Percentiles rank a stretch among this genome's conserved stretches.
Evolutionary conservation across 2,797 vertebrate genomes (phyloP).

Genomic region (Siniperca obscura): DNA sequence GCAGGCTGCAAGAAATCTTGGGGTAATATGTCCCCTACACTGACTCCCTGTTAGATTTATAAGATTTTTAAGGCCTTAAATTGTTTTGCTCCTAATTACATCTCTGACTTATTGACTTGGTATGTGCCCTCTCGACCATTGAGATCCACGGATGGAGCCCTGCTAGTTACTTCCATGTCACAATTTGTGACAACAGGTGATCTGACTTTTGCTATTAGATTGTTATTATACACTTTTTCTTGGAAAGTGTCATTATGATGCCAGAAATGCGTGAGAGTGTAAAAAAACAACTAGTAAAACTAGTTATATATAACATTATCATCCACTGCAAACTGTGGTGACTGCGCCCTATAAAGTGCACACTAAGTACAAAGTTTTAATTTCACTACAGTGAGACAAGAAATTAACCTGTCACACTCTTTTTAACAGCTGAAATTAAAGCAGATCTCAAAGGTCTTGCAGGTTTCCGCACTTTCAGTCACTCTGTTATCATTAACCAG

Average conservation of each 20-base stretch:
- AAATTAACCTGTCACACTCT: not conserved
- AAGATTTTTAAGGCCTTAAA: no score
- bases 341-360: not conserved
- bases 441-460: conserved; percentile 56
- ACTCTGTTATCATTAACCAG: conserved; percentile 40
- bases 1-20: no score
- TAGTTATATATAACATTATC: not conserved
- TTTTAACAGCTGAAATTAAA: not conserved
- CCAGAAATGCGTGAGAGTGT: conserved; percentile 5
- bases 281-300: no score
- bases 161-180: not conserved
- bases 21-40: not conserved
- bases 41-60: no score
- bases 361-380: conserved; percentile 13
- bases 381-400: not conserved
- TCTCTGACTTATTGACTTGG: not conserved
- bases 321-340: not conserved
- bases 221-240: not conserved
- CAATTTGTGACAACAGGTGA: not conserved
- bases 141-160: not conserved
- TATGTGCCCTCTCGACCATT: not conserved
- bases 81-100: no score
- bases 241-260: conserved; percentile 20
- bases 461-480: conserved; percentile 38
- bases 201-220: not conserved